Percentiles rank a stretch among this genome's conserved stretches.
Conservation (phyloP, 1,140 invertebrate species). For the Zaprionus nigranus region DNA sequence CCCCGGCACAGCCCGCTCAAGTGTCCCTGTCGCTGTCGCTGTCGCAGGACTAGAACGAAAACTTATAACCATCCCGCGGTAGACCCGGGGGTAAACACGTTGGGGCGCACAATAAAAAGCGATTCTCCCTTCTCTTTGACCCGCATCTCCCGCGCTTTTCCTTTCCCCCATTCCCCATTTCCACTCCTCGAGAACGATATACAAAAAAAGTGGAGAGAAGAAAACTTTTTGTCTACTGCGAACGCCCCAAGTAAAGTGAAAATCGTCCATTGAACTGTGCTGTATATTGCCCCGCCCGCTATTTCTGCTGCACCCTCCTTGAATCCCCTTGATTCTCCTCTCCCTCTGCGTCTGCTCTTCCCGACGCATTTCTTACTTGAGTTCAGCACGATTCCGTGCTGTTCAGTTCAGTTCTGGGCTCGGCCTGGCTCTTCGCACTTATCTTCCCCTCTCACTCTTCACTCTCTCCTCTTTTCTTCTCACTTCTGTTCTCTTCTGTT, state of each 20-base stretch:
- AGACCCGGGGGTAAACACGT: slow-evolving; percentile 10
- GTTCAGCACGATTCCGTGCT: slow-evolving; percentile 22
- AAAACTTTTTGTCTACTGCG: slow-evolving; percentile 55
- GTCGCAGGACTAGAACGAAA: slow-evolving; percentile 5
- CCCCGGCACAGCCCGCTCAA: background rate
- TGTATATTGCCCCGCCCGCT: slow-evolving; percentile 17
- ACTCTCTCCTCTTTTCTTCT: background rate
- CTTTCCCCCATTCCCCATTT: background rate
- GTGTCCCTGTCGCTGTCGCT: background rate
- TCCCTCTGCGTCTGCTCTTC: background rate
- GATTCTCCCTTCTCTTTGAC: background rate
- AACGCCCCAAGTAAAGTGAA: slow-evolving; percentile 49
- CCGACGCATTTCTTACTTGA: slow-evolving; percentile 9
- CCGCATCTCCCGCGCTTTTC: background rate
- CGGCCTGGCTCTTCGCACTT: background rate
- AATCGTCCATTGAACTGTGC: slow-evolving; percentile 71
- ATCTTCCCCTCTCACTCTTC: background rate
- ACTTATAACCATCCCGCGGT: slow-evolving; percentile 23
- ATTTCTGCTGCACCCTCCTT: background rate
- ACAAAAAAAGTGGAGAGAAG: slow-evolving; percentile 29
- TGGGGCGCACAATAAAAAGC: slow-evolving; percentile 37
- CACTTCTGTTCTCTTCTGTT: background rate
- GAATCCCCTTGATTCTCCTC: background rate
- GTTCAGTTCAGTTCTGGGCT: background rate
- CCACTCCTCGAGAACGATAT: background rate